Conservation (phyloP, 2,888 invertebrate species). For the Mactromeris polynyma region DNA sequence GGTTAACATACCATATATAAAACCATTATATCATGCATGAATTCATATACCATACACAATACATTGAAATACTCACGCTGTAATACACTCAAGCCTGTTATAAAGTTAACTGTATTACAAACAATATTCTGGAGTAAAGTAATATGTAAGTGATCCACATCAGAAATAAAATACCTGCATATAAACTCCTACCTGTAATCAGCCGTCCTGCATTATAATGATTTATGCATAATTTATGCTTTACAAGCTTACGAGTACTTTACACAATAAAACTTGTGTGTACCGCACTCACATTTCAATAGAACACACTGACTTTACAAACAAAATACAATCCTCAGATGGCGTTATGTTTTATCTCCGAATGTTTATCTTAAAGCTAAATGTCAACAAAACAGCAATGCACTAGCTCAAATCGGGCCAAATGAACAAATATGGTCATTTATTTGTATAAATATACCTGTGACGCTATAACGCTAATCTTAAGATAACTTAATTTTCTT, state of each 20-base stretch:
- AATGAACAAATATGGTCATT: conserved; percentile 49
- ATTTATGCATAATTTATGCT: conserved; percentile 3
- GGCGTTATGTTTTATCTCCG: not conserved
- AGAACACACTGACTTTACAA: not conserved
- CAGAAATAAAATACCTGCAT: not conserved
- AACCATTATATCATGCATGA: conserved; percentile 19
- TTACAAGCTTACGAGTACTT: conserved; percentile 3
- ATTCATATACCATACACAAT: not conserved
- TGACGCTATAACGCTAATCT: conserved; percentile 32
- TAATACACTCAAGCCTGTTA: not conserved
- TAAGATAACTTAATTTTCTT: conserved; percentile 35
- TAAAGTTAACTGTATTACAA: not conserved
- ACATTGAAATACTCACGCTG: not conserved
- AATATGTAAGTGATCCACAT: not conserved
- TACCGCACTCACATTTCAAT: not conserved
- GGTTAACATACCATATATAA: conserved; percentile 6
- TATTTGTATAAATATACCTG: not conserved
- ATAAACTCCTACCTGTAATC: not conserved
- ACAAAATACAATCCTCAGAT: not conserved
- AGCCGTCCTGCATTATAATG: not conserved
- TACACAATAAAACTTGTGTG: not conserved
- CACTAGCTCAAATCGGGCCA: conserved; percentile 33
- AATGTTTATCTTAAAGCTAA: not conserved
- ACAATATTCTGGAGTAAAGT: not conserved
- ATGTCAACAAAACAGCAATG: conserved; percentile 18